These are phyloP conservation scores for Mesocentrotus franciscanus DNA, from an alignment of 53 echinoderm and acorn worm genomes.

Conservation along the genomic window DNA sequence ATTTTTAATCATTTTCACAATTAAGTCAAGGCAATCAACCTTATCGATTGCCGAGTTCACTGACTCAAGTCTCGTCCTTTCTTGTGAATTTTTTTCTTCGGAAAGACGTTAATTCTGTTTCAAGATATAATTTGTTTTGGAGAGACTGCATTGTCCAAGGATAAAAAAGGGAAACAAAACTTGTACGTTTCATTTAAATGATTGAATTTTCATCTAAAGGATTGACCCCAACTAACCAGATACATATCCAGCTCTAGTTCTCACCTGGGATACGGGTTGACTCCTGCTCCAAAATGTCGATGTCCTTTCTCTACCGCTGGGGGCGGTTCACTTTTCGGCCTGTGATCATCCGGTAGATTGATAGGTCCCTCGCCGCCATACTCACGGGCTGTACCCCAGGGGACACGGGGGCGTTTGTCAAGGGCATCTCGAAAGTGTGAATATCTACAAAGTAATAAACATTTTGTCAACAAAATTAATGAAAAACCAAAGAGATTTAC, in stretches of 20 bases:
- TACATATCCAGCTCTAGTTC: constrained; percentile 61
- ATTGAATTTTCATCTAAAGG: not conserved
- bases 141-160: not conserved
- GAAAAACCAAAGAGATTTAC: not conserved
- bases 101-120: not conserved
- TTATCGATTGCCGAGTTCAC: not conserved
- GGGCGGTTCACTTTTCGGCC: constrained; percentile 97
- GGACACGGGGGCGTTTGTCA: constrained; percentile 85
- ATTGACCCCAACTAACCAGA: not conserved
- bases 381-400: constrained; percentile 96
- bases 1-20: not conserved
- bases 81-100: too few species aligned
- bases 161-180: not conserved
- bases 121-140: not conserved
- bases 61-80: not conserved
- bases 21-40: not conserved
- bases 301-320: constrained; percentile 95
- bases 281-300: constrained; percentile 88
- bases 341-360: constrained; percentile 90
- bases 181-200: not conserved
- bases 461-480: not conserved
- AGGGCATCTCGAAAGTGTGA: constrained; percentile 91
- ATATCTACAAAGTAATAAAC: constrained; percentile 67
- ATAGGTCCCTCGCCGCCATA: constrained; percentile 91
- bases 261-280: constrained; percentile 94